These are phyloP conservation scores for Cosmia trapezina DNA, from an alignment of 2,888 invertebrate species.

Conservation along the genomic window DNA sequence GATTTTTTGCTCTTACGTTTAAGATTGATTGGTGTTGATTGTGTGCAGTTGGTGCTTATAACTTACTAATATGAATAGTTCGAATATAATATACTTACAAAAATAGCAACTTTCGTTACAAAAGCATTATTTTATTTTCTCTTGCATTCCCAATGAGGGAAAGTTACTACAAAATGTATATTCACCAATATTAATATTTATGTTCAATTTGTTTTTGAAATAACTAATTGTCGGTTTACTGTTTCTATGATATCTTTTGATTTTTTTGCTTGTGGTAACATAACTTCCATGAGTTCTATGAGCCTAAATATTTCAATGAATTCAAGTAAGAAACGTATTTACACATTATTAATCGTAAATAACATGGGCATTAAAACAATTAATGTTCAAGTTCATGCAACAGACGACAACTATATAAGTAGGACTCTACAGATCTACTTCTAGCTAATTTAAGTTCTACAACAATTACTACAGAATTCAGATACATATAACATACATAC, in stretches of 20 bases:
- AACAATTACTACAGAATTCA: slow-evolving; percentile 13
- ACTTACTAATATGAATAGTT: slow-evolving; percentile 3
- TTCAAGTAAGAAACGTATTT: background rate
- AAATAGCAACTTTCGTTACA: background rate
- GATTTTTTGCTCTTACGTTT: background rate
- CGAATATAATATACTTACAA: background rate
- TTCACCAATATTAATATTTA: background rate
- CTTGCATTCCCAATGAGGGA: background rate
- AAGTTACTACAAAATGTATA: background rate
- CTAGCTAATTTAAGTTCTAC: slow-evolving; percentile 17
- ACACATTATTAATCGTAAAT: slow-evolving; percentile 6
- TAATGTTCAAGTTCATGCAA: slow-evolving; percentile 28
- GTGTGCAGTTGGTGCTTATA: background rate
- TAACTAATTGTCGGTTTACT: background rate
- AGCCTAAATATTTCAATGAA: background rate
- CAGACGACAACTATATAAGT: slow-evolving; percentile 23
- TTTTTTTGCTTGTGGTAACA: background rate
- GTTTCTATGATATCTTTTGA: background rate
- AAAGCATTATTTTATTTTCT: background rate
- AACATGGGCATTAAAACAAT: background rate
- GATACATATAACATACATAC: slow-evolving; percentile 16
- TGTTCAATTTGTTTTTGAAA: background rate
- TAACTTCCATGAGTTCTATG: background rate
- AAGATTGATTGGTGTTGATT: background rate
- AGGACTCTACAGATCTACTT: slow-evolving; percentile 22